Evolutionary conservation across 2,113 vertebrate species (phyloP), one percentile per base, ranked within the genome.

Genomic region (Lepisosteus oculatus): DNA sequence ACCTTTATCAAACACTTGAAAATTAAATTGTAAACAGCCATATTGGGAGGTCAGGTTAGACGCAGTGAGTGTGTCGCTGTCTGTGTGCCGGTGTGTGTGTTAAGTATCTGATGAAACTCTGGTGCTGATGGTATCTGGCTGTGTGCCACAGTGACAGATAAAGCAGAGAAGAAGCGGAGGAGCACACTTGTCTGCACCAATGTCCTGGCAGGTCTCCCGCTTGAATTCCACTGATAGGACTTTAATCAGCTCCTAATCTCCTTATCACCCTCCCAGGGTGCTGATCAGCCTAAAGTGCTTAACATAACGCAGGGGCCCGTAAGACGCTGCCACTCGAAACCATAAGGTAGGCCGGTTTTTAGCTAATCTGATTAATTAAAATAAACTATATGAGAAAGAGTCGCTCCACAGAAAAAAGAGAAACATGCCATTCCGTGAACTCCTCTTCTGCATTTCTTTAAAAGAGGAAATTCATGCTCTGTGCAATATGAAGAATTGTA

Each of bases 241-340:
- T 91, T 93, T 91, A 94, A 94, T 93, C 90, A 89, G 85, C 71
- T 81, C 54, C 84, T 94, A 93, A 94, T 92, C 90, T 95, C 75
- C 87, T 94, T 93, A 91, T 88, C 75, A 56, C 78, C 85, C 82
- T 88, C 88, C 81, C 73, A 81, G 79, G 84, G 85, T 90, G 87
- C 87, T 75, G 83, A 88, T 91, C 77, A 80, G 83, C 85, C 81
- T 83, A 80, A 80, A 90, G 86, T 87, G 77, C 88, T 92, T 94
- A 92, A 90, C 75, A 68, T 43, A 72, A 86, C 81, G 78, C 87
- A 90, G 88, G 82, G 82, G 78, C 74, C 80, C 74, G 80, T 70
- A 83, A 86, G 80, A 86, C 81, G 79, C 77, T 83, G 84, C 83
- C 85, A 86, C 83, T 87, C 73, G 75, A 85, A 90, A 88, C 74